Evolutionary conservation across 2,797 vertebrate genomes (phyloP).

Genomic region (Phoebastria nigripes): DNA sequence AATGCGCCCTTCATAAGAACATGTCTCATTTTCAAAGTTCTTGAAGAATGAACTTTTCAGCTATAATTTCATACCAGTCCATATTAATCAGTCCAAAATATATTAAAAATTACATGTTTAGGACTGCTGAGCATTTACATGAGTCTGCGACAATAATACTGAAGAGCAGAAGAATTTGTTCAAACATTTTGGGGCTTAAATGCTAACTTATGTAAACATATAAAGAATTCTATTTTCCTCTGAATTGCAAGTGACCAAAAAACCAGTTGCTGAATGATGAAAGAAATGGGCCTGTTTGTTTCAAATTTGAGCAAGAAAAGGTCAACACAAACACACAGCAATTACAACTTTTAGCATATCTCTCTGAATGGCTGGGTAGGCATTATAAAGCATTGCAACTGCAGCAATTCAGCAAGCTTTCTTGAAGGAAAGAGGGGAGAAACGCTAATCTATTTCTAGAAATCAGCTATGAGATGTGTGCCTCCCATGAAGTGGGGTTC

Average conservation of each 20-base stretch:
- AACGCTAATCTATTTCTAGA: neutral
- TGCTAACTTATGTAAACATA: neutral
- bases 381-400: neutral
- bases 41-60: neutral
- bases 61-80: neutral
- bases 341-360: conserved; percentile 16
- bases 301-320: neutral
- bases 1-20: neutral
- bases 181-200: neutral
- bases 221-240: conserved; percentile 11
- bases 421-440: neutral
- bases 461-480: neutral
- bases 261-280: neutral
- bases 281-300: conserved; percentile 18
- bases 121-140: neutral
- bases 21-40: neutral
- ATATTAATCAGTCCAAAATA: neutral
- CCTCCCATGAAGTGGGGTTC: neutral
- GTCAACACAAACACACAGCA: conserved; percentile 9
- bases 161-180: conserved; percentile 8
- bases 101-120: neutral
- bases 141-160: neutral
- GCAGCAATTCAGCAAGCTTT: neutral
- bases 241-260: neutral
- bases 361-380: neutral